These are phyloP conservation scores for Euplagia quadripunctaria DNA, from an alignment of 2,888 invertebrate species.

Conservation along the genomic window DNA sequence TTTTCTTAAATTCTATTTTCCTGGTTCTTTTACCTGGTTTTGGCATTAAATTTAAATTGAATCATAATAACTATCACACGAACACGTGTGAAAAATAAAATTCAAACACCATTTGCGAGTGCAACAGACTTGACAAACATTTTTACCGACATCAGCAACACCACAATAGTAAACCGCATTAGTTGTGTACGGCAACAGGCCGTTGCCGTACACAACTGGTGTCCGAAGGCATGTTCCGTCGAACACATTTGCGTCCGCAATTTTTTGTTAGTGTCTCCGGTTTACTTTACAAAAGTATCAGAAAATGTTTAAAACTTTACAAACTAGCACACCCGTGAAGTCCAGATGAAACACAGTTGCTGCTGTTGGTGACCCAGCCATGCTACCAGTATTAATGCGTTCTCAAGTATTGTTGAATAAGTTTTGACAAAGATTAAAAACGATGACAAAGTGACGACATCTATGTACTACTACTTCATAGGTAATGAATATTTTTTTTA, in stretches of 20 bases:
- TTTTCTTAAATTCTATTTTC: not conserved
- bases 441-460: too few relatives aligned
- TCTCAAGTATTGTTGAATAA: not conserved
- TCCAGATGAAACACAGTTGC: not conserved
- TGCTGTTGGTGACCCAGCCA: not conserved
- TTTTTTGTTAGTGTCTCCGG: not conserved
- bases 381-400: not conserved
- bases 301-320: not conserved
- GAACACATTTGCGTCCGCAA: too few relatives aligned
- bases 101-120: too few relatives aligned
- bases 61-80: not conserved
- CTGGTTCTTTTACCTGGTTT: too few relatives aligned
- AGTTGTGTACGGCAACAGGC: too few relatives aligned
- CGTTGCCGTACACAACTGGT: too few relatives aligned
- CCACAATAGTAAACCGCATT: too few relatives aligned
- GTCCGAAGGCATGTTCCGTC: too few relatives aligned
- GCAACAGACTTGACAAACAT: too few relatives aligned
- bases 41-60: not conserved
- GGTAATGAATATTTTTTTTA: too few relatives aligned
- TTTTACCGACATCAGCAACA: too few relatives aligned
- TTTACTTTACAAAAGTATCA: not conserved
- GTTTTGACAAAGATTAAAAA: not conserved
- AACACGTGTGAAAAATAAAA: not conserved
- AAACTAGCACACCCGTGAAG: not conserved
- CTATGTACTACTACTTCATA: too few relatives aligned